Conservation (phyloP, 2,888 invertebrate species). For the Cantharis lateralis region DNA sequence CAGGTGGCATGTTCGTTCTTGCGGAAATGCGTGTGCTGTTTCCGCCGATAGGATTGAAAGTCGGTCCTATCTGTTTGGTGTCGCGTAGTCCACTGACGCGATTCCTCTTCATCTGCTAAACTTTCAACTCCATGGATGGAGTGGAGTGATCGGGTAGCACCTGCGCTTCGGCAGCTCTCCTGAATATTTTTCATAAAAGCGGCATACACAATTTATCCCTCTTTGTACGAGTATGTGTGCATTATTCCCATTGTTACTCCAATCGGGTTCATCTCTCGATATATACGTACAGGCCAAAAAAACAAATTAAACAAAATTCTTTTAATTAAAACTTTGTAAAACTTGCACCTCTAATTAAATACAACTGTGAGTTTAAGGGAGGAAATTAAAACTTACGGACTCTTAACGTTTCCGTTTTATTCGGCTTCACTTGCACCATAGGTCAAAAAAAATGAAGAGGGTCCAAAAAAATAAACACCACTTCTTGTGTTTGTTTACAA, state of each 20-base stretch:
- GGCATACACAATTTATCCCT: neutral
- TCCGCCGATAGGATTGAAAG: constrained; percentile 23
- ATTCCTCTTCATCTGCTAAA: constrained; percentile 20
- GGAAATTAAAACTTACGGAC: neutral
- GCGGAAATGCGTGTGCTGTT: constrained; percentile 40
- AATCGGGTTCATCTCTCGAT: neutral
- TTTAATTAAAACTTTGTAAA: neutral
- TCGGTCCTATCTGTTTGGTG: constrained; percentile 27
- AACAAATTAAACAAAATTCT: neutral
- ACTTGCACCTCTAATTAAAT: neutral
- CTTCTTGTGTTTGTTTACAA: neutral
- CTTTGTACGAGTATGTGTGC: neutral
- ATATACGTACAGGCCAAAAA: neutral
- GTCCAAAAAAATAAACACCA: neutral
- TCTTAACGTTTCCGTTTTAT: neutral
- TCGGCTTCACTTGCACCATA: neutral
- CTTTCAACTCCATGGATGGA: constrained; percentile 11
- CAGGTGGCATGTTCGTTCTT: constrained; percentile 49
- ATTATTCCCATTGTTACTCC: neutral
- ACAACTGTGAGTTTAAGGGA: neutral
- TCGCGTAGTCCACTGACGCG: constrained; percentile 35
- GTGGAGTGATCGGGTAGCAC: constrained; percentile 19
- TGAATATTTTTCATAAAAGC: neutral
- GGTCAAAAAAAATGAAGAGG: neutral
- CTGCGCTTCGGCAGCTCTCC: constrained; percentile 16